Base-by-base conservation (phyloP, 2,888 invertebrate species). In the Ochlodes sylvanus region DNA sequence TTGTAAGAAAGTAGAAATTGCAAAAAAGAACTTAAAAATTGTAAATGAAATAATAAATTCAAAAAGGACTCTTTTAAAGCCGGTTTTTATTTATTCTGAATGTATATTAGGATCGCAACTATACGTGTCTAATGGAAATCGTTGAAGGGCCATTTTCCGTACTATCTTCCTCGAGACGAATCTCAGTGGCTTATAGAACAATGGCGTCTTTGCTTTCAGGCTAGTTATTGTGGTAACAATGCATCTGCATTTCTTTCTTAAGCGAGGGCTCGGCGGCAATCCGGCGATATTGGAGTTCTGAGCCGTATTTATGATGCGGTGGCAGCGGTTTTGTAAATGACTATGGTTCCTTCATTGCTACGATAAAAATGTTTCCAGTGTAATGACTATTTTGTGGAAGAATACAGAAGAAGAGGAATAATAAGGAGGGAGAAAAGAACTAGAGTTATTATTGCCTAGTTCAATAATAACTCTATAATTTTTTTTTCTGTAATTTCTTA, bases 191-290 rank as follows among this genome's bases (percentile, higher is more conserved):
- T 52, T 58, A 58, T 42, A 66, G 54, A 54, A 66, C 66, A 66
- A 66, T 60, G 54, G 65, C 9, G 27, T 47, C 17, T 27, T 50
- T 66, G 54, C 66, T 66, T 66, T 60, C 32, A 65, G 50, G 60
- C 66, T 60, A 34, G 66, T 66, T 60, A 54, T 60, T 66, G 60
- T 66, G 54, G 60, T 41, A 54, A 60, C 60, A 60, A 66, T 60
- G 66, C 66, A 32, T 54, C 52, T 34, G 66, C 42, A 50, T 52
- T 61, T 65, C 50, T 58, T 65, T 54, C 66, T 66, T 66, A 60
- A 66, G 66, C 60, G 66, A 54, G 64, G 21, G 57, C 64, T 58
- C 50, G 42, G 52, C 58, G 38, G 17, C 66, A 66, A 66, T 60
- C 60, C 32, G 32, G 32, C 19, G 34, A 66, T 66, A 66, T 66